Evolutionary conservation across 2,888 invertebrate genomes (phyloP).

Genomic region (Piscicola geometra): DNA sequence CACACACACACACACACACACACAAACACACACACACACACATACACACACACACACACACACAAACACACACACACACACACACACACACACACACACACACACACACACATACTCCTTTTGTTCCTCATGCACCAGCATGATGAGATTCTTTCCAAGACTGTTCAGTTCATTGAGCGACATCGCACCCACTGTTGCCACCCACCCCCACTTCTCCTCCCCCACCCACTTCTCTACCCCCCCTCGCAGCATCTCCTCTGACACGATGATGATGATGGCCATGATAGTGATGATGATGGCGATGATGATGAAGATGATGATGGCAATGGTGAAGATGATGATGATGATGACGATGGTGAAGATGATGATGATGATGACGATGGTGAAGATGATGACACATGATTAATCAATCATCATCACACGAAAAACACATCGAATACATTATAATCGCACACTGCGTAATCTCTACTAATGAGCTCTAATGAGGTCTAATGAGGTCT

Average conservation of each 20-base stretch:
- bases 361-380: conserved; percentile 33
- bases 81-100: no score
- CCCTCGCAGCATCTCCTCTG: background rate
- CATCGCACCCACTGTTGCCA: background rate
- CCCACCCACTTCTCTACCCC: conserved; percentile 3
- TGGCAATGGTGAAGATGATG: background rate
- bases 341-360: background rate
- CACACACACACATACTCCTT: background rate
- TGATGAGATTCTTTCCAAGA: background rate
- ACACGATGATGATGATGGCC: conserved; percentile 20
- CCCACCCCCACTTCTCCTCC: conserved; percentile 1
- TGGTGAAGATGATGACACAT: conserved; percentile 17
- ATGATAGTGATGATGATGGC: conserved; percentile 19
- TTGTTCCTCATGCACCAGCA: background rate
- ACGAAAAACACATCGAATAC: background rate
- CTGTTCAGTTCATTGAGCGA: background rate
- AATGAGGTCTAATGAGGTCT: background rate
- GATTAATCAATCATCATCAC: background rate
- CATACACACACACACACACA: no score
- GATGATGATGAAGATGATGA: conserved; percentile 8
- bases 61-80: no score
- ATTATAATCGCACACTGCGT: no score
- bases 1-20: conserved; percentile 15
- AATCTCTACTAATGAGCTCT: no score
- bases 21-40: conserved; percentile 2